phyloP scores from a whole-genome alignment of 2,797 vertebrate species.

The Ctenochaetus hawaiiensis region DNA sequence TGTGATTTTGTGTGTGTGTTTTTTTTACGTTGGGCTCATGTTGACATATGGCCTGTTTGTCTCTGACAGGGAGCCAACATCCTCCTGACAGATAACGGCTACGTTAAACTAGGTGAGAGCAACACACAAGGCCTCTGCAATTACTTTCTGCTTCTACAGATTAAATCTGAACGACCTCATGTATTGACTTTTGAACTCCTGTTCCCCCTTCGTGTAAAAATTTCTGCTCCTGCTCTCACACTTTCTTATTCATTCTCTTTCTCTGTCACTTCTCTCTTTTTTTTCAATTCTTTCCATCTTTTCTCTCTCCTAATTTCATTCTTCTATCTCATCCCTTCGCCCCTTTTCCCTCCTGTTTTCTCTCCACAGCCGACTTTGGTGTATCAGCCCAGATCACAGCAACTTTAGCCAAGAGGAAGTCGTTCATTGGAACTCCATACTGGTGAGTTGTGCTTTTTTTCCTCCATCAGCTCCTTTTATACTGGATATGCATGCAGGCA shows the following conservation, averaged over 20 bases:
- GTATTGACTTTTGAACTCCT: slow-evolving; percentile 23
- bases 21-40: neutral
- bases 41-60: slow-evolving; percentile 42
- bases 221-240: neutral
- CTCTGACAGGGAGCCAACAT: slow-evolving; percentile 96
- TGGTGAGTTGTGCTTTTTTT: slow-evolving; percentile 87
- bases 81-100: slow-evolving; percentile 97
- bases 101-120: slow-evolving; percentile 95
- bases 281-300: neutral
- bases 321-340: neutral
- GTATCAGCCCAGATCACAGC: slow-evolving; percentile 99
- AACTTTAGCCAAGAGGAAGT: slow-evolving; percentile 98
- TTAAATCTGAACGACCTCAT: slow-evolving; percentile 29
- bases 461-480: neutral
- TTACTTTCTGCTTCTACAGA: slow-evolving; percentile 39
- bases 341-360: neutral
- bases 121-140: slow-evolving; percentile 2
- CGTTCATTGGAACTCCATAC: slow-evolving; percentile 99
- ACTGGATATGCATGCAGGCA: neutral
- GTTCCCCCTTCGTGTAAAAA: neutral
- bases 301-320: neutral
- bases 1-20: slow-evolving; percentile 5
- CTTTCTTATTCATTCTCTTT: neutral
- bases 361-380: slow-evolving; percentile 93
- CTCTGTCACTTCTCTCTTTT: neutral